Conservation (phyloP, 2,888 invertebrate species). For the Corythucha ciliata region DNA sequence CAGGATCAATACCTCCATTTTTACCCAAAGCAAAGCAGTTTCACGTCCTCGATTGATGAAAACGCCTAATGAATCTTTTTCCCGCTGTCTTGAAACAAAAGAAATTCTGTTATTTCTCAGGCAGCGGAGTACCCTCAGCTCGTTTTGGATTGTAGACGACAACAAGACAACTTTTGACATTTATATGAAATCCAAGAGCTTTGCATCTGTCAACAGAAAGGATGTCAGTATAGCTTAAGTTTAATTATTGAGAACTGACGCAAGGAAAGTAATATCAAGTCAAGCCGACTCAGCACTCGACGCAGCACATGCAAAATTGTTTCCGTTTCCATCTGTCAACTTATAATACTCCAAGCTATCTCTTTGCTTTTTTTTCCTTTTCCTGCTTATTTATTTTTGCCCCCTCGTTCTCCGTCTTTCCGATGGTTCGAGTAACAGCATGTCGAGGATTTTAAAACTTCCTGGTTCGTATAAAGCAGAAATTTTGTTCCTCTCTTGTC, state of each 20-base stretch:
- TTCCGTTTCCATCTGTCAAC: background rate
- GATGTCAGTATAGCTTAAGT: conserved; percentile 5
- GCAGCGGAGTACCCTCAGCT: too few relatives aligned
- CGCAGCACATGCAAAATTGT: background rate
- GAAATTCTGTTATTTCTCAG: too few relatives aligned
- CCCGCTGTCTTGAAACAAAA: too few relatives aligned
- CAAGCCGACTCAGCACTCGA: background rate
- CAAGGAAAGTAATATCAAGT: conserved; percentile 2
- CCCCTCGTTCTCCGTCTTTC: too few relatives aligned
- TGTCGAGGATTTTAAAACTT: background rate
- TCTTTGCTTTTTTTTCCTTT: background rate
- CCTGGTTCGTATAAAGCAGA: background rate
- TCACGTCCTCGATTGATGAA: too few relatives aligned
- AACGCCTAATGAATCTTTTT: too few relatives aligned
- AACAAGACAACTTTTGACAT: conserved; percentile 33
- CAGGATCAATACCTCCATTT: too few relatives aligned
- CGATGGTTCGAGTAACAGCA: too few relatives aligned
- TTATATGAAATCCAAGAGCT: conserved; percentile 29
- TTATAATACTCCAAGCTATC: background rate
- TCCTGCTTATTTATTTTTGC: background rate
- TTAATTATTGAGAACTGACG: conserved; percentile 3
- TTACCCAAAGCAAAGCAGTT: too few relatives aligned
- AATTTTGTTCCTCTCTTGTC: background rate
- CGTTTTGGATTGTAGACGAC: too few relatives aligned
- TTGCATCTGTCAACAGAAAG: conserved; percentile 21